Conservation (phyloP, 2,888 invertebrate genomes). For the Cephus pulcher region DNA sequence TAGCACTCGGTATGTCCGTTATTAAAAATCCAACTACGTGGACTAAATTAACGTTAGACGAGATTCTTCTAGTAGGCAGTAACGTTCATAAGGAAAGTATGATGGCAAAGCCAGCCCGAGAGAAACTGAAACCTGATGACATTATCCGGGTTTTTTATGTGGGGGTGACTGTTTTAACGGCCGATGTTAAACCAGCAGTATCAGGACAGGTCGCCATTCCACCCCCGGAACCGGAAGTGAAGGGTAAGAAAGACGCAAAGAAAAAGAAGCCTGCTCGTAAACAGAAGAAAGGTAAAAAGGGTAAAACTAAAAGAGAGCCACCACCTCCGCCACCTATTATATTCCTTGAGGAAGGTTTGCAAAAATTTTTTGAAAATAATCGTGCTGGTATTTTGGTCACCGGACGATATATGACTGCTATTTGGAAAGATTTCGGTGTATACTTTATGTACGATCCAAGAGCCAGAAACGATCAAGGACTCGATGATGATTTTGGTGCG, state of each 20-base stretch:
- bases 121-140: constrained; percentile 45
- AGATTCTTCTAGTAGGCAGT: constrained; percentile 51
- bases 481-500: constrained; percentile 31
- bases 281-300: constrained; percentile 21
- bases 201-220: constrained; percentile 47
- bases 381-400: constrained; percentile 52
- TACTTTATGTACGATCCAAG: constrained; percentile 58
- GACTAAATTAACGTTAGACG: constrained; percentile 58
- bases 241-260: constrained; percentile 13
- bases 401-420: constrained; percentile 46
- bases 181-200: constrained; percentile 47
- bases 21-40: constrained; percentile 57
- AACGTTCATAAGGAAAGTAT: constrained; percentile 47
- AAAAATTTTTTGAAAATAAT: constrained; percentile 51
- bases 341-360: constrained; percentile 48
- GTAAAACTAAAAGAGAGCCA: constrained; percentile 23
- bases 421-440: constrained; percentile 57
- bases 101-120: constrained; percentile 30
- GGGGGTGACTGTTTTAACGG: constrained; percentile 55
- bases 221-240: constrained; percentile 47
- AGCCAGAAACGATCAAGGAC: constrained; percentile 41
- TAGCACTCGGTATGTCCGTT: constrained; percentile 54
- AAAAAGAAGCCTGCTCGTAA: constrained; percentile 7
- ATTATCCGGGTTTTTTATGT: constrained; percentile 55
- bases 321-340: constrained; percentile 44